These are phyloP conservation scores for Notechis scutatus DNA, from an alignment of 2,113 vertebrate species.

Conservation along the genomic window DNA sequence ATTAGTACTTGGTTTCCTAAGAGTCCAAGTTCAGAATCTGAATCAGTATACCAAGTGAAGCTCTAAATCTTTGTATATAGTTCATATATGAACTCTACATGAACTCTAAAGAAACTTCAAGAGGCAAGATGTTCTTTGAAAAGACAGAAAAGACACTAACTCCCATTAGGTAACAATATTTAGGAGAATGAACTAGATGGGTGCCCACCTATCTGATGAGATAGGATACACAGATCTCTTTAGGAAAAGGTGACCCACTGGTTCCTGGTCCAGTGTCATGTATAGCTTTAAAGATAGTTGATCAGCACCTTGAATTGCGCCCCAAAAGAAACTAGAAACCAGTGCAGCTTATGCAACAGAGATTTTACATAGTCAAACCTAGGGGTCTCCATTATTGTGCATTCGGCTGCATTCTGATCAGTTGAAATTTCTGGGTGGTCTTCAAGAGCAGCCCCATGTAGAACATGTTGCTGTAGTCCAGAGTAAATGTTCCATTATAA, in stretches of 20 bases:
- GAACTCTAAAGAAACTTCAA: not conserved
- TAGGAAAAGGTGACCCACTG: not conserved
- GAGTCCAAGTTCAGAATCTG: not conserved
- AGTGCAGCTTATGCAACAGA: not conserved
- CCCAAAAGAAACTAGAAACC: too few relatives aligned
- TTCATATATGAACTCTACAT: not conserved
- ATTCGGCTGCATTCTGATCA: not conserved
- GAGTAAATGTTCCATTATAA: not conserved
- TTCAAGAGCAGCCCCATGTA: not conserved
- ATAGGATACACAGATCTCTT: not conserved
- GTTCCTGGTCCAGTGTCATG: not conserved
- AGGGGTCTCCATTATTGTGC: not conserved
- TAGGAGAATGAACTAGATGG: too few relatives aligned
- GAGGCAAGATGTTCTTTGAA: too few relatives aligned
- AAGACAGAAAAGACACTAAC: too few relatives aligned
- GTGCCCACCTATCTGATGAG: too few relatives aligned
- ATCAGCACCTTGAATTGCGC: not conserved
- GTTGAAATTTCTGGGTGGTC: not conserved
- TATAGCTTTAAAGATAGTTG: not conserved
- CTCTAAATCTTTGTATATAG: not conserved
- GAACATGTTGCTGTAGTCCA: not conserved
- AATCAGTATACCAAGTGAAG: not conserved
- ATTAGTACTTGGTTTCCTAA: not conserved
- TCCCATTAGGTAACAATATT: too few relatives aligned
- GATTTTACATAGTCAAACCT: not conserved